Base-by-base conservation (phyloP, 2,888 invertebrate genomes). In the Dichetophora obliterata region DNA sequence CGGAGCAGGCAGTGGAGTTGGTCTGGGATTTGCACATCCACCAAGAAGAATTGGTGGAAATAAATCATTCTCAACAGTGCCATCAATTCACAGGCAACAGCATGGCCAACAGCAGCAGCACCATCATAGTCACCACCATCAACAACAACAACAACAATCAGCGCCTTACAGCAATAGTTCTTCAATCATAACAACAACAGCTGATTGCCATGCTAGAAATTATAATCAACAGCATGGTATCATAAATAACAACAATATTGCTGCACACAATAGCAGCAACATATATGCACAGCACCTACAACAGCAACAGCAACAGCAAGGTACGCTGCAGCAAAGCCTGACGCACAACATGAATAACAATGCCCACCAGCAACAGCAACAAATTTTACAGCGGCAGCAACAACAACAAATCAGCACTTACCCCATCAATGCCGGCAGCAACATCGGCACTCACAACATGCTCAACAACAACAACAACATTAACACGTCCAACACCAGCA, bases 1-100 rank as follows among this genome's bases (percentile, higher is more conserved):
- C 80, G 91, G 92, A 82, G 91, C 92, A 89, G 86, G 88, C 71
- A 90, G 92, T 80, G 91, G 91, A 90, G 91, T 91, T 90, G 87
- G 89, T 0, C 86, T 91, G 84, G 89, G 89, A 11, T 85, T 91
- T 85, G 89, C 90, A 2, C 88, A 89, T 87, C 88, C 88, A 77
- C 87, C 90, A 80, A 86, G 90, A 82, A 89, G 90, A 79, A 89
- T 87, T 84, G 89, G 87, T 84, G 89, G 80, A 9, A 80, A 78
- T 75, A 82, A 81, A 74, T 68, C 80, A 14, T 93, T 93, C 90
- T 73, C 80, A 22, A 59, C 31, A 24, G 75, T 16, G 31, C 75
- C 52, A 79, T 57, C 68, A 79, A 79, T 78, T 16, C 79, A 66
- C 52, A 81, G 75, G 93, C 94, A 77, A 93, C 93, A 79, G 92